A percentile compares a stretch with the other conserved stretches of the same genome.
These are phyloP conservation scores for Sebastes trivittatus DNA, from an alignment of 2,797 vertebrate genomes.

Conservation along the genomic window DNA sequence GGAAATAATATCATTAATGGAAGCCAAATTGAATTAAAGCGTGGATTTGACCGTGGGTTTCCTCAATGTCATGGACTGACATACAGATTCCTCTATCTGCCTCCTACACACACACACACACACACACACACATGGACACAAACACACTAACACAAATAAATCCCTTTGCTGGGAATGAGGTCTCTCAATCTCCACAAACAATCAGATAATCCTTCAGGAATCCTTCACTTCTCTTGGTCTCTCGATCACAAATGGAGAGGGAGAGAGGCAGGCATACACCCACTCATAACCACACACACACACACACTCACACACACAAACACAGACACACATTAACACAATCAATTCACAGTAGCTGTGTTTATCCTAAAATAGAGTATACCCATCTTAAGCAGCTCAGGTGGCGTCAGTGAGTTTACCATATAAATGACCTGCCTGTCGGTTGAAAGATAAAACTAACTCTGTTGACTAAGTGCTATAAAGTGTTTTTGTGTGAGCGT, in stretches of 20 bases:
- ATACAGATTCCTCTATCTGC: conserved; percentile 67
- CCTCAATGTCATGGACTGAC: conserved; percentile 77
- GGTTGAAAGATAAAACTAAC: conserved; percentile 70
- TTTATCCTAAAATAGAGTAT: conserved; percentile 70
- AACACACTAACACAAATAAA: conserved; percentile 68
- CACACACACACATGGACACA: background rate
- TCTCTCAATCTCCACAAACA: conserved; percentile 81
- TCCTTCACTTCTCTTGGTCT: conserved; percentile 76
- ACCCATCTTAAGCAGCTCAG: conserved; percentile 71
- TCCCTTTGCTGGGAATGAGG: conserved; percentile 77
- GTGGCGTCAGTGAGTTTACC: conserved; percentile 75
- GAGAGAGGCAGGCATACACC: conserved; percentile 35
- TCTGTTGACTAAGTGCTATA: conserved; percentile 58
- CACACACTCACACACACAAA: background rate
- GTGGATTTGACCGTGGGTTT: conserved; percentile 78
- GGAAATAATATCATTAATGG: conserved; percentile 80
- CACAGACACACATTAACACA: background rate
- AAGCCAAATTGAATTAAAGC: conserved; percentile 81
- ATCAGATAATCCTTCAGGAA: conserved; percentile 83
- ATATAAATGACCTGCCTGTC: conserved; percentile 82
- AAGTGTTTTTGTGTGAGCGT: conserved; percentile 44
- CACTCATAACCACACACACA: conserved; percentile 26
- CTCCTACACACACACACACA: conserved; percentile 41
- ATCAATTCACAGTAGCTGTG: conserved; percentile 57
- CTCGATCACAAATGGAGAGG: conserved; percentile 68